Conservation (phyloP, 2,797 vertebrate species). For the Sphenodon punctatus region DNA sequence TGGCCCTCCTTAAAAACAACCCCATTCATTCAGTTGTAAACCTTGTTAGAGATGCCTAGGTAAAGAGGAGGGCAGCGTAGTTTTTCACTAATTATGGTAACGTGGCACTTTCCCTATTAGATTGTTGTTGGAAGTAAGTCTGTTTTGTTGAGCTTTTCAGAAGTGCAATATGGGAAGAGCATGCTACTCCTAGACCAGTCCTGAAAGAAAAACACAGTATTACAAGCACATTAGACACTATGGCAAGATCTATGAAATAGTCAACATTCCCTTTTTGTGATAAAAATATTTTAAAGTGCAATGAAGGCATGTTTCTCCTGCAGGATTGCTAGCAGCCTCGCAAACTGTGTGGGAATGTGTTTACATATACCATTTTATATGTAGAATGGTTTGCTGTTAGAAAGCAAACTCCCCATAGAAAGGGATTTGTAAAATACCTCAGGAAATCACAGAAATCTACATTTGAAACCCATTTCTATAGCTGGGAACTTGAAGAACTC, state of each 20-base stretch:
- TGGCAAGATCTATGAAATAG: background rate
- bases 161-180: background rate
- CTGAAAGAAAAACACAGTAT: background rate
- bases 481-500: background rate
- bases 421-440: slow-evolving; percentile 6
- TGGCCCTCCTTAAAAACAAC: background rate
- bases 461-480: background rate
- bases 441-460: background rate
- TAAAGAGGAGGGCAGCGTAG: no score
- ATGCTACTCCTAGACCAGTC: background rate
- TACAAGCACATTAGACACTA: background rate
- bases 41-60: background rate
- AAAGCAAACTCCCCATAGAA: background rate
- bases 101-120: background rate
- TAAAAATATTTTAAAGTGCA: background rate
- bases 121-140: background rate
- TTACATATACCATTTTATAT: background rate
- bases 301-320: background rate
- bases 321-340: background rate
- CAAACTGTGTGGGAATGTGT: background rate
- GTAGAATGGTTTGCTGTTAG: background rate
- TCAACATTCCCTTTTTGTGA: background rate
- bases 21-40: background rate
- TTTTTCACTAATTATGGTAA: background rate
- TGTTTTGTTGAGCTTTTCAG: background rate